Conservation (phyloP, 2,113 vertebrate species). For the Passer montanus region DNA sequence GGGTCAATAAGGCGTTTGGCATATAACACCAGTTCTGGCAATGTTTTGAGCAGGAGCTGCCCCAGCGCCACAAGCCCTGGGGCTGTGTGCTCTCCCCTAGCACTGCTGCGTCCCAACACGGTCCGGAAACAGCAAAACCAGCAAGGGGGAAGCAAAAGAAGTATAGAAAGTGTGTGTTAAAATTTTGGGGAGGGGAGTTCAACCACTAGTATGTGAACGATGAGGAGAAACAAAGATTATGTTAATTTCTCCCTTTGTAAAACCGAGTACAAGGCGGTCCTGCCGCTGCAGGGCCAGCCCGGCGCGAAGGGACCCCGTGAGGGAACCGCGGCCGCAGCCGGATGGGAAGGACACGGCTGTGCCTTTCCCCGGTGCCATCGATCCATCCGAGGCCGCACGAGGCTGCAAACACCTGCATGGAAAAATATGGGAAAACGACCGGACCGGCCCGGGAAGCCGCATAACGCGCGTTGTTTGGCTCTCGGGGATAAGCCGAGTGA, state of each 20-base stretch:
- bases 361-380: rapidly evolving
- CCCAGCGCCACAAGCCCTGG: rapidly evolving
- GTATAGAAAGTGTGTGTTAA: rapidly evolving
- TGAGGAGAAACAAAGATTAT: rapidly evolving
- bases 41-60: rapidly evolving
- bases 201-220: rapidly evolving
- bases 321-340: rapidly evolving
- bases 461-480: rapidly evolving
- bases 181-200: rapidly evolving
- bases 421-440: neutral
- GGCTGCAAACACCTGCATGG: neutral
- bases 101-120: rapidly evolving
- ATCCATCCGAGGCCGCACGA: rapidly evolving
- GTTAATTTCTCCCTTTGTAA: neutral
- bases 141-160: neutral
- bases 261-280: rapidly evolving
- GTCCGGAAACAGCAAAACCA: neutral
- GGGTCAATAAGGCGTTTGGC: neutral
- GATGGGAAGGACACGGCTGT: rapidly evolving
- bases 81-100: rapidly evolving
- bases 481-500: rapidly evolving
- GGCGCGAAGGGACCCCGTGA: rapidly evolving
- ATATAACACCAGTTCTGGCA: neutral
- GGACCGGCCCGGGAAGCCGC: neutral
- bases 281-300: neutral